Percentiles rank a stretch among this genome's conserved stretches.
Evolutionary conservation across 2,113 vertebrate genomes (phyloP).

Genomic region (Sigmodon hispidus): DNA sequence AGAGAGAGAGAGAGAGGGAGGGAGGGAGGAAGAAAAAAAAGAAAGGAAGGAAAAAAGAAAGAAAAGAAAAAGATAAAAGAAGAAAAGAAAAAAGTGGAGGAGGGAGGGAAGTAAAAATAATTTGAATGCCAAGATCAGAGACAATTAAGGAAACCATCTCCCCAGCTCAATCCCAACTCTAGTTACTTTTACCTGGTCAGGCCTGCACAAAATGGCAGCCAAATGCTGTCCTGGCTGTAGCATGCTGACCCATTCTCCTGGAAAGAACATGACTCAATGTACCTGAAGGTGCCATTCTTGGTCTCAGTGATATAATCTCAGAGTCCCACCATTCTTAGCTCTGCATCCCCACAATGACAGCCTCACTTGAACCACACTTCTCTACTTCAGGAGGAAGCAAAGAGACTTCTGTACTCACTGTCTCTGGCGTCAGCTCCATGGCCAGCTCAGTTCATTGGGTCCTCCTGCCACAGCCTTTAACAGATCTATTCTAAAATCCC

Average conservation of each 20-base stretch:
- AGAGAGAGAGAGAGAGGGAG: neutral
- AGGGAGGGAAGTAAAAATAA: neutral
- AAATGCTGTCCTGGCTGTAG: neutral
- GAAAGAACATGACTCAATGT: neutral
- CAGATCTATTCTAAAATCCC: neutral
- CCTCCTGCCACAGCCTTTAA: neutral
- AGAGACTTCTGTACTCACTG: neutral
- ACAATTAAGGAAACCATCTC: too few relatives aligned
- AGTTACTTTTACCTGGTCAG: neutral
- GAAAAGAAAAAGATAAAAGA: neutral
- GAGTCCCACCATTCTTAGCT: neutral
- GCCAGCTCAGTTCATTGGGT: neutral
- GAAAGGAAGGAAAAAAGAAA: accelerated
- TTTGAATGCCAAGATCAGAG: neutral
- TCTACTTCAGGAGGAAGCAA: neutral
- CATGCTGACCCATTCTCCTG: neutral
- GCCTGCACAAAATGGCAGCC: neutral
- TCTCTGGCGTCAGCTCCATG: neutral
- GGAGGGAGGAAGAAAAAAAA: neutral
- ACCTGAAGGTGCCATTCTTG: neutral
- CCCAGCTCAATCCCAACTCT: neutral
- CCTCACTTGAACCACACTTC: too few relatives aligned
- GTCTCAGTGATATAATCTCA: neutral
- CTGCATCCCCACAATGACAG: neutral
- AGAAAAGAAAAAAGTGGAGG: neutral